A percentile compares a stretch with the other conserved stretches of the same genome.
phyloP scores from a whole-genome alignment of 2,888 invertebrate genomes.

The Neoscelio sp. region DNA sequence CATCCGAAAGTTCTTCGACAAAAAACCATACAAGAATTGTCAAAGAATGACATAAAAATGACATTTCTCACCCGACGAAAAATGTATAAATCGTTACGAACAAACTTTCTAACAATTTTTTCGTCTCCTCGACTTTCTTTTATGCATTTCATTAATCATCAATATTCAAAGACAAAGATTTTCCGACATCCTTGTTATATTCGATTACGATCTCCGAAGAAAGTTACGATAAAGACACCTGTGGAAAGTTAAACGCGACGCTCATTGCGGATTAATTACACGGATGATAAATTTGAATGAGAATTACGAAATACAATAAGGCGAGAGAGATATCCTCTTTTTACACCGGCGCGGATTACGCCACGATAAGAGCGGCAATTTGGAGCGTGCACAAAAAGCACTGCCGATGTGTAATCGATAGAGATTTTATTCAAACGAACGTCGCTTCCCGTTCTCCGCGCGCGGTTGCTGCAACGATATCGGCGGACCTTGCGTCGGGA shows the following conservation, averaged over 20 bases:
- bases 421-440: constrained; percentile 43
- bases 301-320: constrained; percentile 36
- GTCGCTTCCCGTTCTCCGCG: not conserved
- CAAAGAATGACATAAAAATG: too few relatives aligned
- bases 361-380: constrained; percentile 42
- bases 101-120: too few relatives aligned
- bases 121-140: too few relatives aligned
- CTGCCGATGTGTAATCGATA: constrained; percentile 44
- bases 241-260: constrained; percentile 32
- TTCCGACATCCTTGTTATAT: too few relatives aligned
- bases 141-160: too few relatives aligned
- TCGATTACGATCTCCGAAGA: too few relatives aligned
- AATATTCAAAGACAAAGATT: too few relatives aligned
- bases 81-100: too few relatives aligned
- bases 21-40: too few relatives aligned
- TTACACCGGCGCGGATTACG: constrained; percentile 10
- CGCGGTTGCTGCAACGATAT: too few relatives aligned
- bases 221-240: constrained; percentile 9
- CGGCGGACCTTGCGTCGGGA: constrained; percentile 7
- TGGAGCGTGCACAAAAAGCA: constrained; percentile 41
- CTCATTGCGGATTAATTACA: constrained; percentile 46
- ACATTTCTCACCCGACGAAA: too few relatives aligned
- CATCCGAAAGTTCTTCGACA: too few relatives aligned
- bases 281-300: constrained; percentile 45
- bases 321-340: constrained; percentile 11